These are phyloP conservation scores for Aplocera efformata DNA, from an alignment of 2,888 invertebrate genomes.

Conservation along the genomic window DNA sequence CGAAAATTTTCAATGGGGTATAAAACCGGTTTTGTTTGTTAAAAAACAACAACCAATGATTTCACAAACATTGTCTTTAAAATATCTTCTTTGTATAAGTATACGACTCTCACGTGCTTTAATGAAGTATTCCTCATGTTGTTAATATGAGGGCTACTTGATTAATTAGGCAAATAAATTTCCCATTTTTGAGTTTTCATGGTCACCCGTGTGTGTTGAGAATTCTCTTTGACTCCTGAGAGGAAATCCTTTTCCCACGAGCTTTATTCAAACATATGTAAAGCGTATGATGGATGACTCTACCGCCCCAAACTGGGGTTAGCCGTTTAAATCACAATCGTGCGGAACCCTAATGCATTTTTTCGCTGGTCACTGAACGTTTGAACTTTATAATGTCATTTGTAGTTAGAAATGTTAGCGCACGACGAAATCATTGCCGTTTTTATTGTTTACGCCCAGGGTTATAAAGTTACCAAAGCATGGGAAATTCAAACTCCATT, in stretches of 20 bases:
- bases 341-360: constrained; percentile 60
- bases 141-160: no score
- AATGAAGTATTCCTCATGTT: no score
- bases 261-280: constrained; percentile 82
- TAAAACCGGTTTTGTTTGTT: no score
- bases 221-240: constrained; percentile 74
- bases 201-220: constrained; percentile 55
- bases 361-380: constrained; percentile 72
- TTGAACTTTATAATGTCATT: constrained; percentile 75
- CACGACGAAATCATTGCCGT: constrained; percentile 69
- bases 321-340: constrained; percentile 77
- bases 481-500: constrained; percentile 26
- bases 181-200: constrained; percentile 5
- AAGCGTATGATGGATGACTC: constrained; percentile 80
- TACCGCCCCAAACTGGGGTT: constrained; percentile 63
- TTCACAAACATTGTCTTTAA: no score
- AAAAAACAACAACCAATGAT: no score
- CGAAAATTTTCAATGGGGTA: no score
- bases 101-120: no score
- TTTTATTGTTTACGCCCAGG: constrained; percentile 63
- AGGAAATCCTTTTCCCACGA: constrained; percentile 81
- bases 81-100: no score
- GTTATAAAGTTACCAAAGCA: constrained; percentile 50
- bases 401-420: constrained; percentile 71
- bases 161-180: no score